phyloP scores from a whole-genome alignment of 2,888 invertebrate genomes.

The Pyrochroa serraticornis region DNA sequence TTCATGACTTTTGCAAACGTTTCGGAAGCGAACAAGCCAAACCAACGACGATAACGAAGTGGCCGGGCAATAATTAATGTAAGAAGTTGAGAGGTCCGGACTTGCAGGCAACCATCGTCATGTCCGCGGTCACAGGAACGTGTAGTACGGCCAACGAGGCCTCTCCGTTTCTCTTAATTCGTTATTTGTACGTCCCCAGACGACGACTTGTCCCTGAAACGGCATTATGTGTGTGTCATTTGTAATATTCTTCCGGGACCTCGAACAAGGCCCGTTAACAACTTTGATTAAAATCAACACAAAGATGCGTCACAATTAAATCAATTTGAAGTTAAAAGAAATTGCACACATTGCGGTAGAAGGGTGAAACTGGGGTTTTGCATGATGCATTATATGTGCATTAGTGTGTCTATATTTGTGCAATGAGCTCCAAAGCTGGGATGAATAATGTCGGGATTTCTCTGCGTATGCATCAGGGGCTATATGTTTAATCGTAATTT shows the following conservation, averaged over 20 bases:
- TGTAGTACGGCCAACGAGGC: neutral
- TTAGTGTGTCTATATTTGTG: no score
- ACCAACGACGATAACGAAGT: no score
- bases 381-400: no score
- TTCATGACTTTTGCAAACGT: no score
- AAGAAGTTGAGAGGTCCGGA: neutral
- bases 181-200: constrained; percentile 5
- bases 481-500: no score
- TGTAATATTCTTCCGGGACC: neutral
- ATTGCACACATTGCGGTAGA: no score
- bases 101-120: neutral
- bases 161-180: constrained; percentile 1
- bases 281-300: constrained; percentile 13
- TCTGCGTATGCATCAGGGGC: no score
- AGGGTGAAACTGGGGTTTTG: no score
- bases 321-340: no score
- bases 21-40: no score
- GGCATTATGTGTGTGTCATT: neutral
- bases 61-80: constrained; percentile 1
- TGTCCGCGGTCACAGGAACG: constrained; percentile 3
- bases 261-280: neutral
- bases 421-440: no score
- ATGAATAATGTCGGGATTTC: no score
- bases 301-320: constrained; percentile 10
- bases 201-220: neutral